A percentile compares a stretch with the other conserved stretches of the same genome.
These are phyloP conservation scores for Euura lappo DNA, from an alignment of 1,140 invertebrate species.

Conservation along the genomic window DNA sequence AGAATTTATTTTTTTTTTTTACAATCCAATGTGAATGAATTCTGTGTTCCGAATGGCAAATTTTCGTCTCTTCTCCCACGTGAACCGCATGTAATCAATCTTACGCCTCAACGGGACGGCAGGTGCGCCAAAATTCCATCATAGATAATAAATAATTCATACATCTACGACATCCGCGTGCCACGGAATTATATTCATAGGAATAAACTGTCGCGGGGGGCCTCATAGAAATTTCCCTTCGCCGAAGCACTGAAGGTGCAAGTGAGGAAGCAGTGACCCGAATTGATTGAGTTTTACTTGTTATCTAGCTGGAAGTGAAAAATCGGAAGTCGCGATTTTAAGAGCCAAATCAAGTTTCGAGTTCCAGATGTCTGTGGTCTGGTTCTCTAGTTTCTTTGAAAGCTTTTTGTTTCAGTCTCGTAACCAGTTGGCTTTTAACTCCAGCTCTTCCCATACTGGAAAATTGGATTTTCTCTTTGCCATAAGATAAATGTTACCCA, in stretches of 20 bases:
- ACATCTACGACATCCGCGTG: not conserved
- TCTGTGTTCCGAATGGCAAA: no score
- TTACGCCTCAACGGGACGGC: slow-evolving; percentile 22
- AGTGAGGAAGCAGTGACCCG: not conserved
- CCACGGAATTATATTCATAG: no score
- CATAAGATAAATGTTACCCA: not conserved
- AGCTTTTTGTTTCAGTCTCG: not conserved
- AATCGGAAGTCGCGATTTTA: not conserved
- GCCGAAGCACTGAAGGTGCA: no score
- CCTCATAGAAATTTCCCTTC: no score
- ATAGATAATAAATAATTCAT: slow-evolving; percentile 56
- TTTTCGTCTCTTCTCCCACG: no score
- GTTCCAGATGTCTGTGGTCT: not conserved
- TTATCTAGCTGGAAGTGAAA: not conserved
- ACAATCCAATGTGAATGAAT: no score
- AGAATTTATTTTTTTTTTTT: no score
- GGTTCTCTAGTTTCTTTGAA: not conserved
- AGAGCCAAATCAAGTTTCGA: not conserved
- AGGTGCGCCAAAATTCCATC: slow-evolving; percentile 50
- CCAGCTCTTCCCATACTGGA: not conserved
- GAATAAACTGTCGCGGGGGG: no score
- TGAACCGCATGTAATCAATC: no score
- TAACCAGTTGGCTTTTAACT: not conserved
- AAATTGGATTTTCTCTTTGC: not conserved
- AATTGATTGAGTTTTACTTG: not conserved